Percentiles rank a stretch among this genome's conserved stretches.
Conservation (phyloP, 2,888 invertebrate species). For the Electrophaes corylata region DNA sequence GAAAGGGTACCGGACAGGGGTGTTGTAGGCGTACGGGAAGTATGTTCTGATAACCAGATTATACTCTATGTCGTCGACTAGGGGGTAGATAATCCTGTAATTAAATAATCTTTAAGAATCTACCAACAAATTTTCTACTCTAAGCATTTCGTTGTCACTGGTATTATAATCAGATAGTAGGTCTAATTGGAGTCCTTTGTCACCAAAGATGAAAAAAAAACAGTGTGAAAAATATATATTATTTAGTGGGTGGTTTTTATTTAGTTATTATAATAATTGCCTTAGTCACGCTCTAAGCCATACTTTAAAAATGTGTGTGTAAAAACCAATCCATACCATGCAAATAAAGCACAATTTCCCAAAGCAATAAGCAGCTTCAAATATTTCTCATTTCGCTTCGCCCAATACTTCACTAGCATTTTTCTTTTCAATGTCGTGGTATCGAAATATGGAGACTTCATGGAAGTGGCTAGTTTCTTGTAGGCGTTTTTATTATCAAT, state of each 20-base stretch:
- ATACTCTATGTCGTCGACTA: slow-evolving; percentile 66
- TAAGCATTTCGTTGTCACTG: too few relatives aligned
- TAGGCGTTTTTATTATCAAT: slow-evolving; percentile 55
- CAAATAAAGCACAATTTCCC: slow-evolving; percentile 61
- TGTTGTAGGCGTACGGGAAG: slow-evolving; percentile 56
- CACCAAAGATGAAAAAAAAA: too few relatives aligned
- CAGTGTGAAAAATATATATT: too few relatives aligned
- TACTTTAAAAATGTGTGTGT: not conserved
- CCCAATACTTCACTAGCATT: slow-evolving; percentile 57
- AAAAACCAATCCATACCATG: slow-evolving; percentile 54
- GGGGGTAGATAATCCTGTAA: slow-evolving; percentile 65
- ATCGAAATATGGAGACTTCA: slow-evolving; percentile 67
- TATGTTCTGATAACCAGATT: slow-evolving; percentile 59
- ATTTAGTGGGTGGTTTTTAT: too few relatives aligned
- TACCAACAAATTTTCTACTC: not conserved
- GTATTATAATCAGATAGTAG: too few relatives aligned
- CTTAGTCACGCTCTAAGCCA: too few relatives aligned
- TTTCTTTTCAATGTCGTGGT: slow-evolving; percentile 55
- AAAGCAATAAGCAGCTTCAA: slow-evolving; percentile 59
- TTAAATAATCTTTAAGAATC: not conserved
- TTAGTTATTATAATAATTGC: too few relatives aligned
- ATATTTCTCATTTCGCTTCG: slow-evolving; percentile 54
- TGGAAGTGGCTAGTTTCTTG: slow-evolving; percentile 59
- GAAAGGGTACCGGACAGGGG: slow-evolving; percentile 47
- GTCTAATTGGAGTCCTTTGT: too few relatives aligned